These are phyloP conservation scores for Eupeodes latifasciatus DNA, from an alignment of 2,888 invertebrate species.

Conservation along the genomic window DNA sequence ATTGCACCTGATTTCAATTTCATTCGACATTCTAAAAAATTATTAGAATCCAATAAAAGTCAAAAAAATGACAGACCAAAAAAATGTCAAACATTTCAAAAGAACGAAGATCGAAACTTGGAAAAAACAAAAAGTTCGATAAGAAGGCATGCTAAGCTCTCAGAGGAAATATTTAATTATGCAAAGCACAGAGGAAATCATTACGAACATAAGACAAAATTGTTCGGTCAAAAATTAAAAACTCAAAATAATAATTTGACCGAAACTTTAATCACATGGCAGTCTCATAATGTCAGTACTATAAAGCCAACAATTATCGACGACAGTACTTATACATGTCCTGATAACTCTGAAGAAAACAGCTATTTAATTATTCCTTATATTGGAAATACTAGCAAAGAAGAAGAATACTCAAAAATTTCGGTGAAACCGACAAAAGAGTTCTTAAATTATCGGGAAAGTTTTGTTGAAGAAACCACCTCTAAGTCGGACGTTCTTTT, in stretches of 20 bases:
- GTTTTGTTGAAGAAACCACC: background rate
- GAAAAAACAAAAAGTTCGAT: background rate
- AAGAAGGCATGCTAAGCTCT: conserved; percentile 2
- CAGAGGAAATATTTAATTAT: background rate
- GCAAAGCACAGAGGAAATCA: background rate
- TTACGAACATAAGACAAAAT: too few species aligned
- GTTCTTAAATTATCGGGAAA: too few species aligned
- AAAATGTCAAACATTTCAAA: background rate
- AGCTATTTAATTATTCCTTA: conserved; percentile 45
- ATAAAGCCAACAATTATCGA: conserved; percentile 33
- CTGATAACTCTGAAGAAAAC: conserved; percentile 22
- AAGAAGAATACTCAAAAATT: background rate
- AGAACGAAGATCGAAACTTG: background rate
- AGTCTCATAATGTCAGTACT: background rate
- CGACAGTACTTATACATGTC: conserved; percentile 36
- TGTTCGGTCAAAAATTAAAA: background rate
- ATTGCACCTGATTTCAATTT: too few species aligned
- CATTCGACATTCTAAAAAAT: background rate
- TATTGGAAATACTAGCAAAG: background rate
- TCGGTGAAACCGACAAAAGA: background rate
- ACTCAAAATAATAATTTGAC: background rate
- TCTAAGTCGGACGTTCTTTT: background rate
- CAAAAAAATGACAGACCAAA: background rate
- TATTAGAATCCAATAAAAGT: background rate
- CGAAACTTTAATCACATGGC: background rate